Evolutionary conservation across 2,113 vertebrate genomes (phyloP).

Genomic region (Syrrhaptes paradoxus): DNA sequence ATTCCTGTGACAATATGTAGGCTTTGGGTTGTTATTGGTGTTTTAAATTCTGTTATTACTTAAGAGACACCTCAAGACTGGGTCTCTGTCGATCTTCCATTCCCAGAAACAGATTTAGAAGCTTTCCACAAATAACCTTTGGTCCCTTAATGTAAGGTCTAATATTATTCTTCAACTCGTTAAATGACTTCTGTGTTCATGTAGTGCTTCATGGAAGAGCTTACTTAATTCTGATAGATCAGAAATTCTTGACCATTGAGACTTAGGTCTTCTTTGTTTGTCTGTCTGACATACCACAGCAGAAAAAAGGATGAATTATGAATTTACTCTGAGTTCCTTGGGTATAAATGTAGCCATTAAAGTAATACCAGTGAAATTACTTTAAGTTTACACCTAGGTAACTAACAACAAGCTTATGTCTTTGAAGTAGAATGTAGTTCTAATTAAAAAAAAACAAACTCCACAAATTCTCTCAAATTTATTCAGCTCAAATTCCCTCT

Average conservation of each 20-base stretch:
- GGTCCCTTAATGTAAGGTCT: not conserved
- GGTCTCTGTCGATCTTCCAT: not conserved
- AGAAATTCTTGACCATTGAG: not conserved
- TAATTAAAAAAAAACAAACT: not conserved
- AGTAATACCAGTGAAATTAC: not conserved
- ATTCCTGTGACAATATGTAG: not conserved
- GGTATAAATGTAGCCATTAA: not conserved
- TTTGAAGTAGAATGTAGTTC: not conserved
- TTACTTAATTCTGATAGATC: not conserved
- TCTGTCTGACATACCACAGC: fast-evolving
- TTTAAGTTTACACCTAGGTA: not conserved
- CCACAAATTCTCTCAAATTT: not conserved
- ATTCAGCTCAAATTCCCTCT: not conserved
- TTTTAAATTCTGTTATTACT: not conserved
- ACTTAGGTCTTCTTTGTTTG: not conserved
- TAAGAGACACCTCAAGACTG: not conserved
- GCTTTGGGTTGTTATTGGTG: not conserved
- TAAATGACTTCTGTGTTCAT: not conserved
- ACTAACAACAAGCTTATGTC: not conserved
- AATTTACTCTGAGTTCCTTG: not conserved
- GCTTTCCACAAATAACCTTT: not conserved
- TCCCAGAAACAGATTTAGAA: not conserved
- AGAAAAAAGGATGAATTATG: not conserved
- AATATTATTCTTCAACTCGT: not conserved
- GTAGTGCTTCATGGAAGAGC: not conserved